Evolutionary conservation across 2,113 vertebrate genomes (phyloP), one percentile per base, ranked within the genome.

Genomic region (Brachionichthys hirsutus): DNA sequence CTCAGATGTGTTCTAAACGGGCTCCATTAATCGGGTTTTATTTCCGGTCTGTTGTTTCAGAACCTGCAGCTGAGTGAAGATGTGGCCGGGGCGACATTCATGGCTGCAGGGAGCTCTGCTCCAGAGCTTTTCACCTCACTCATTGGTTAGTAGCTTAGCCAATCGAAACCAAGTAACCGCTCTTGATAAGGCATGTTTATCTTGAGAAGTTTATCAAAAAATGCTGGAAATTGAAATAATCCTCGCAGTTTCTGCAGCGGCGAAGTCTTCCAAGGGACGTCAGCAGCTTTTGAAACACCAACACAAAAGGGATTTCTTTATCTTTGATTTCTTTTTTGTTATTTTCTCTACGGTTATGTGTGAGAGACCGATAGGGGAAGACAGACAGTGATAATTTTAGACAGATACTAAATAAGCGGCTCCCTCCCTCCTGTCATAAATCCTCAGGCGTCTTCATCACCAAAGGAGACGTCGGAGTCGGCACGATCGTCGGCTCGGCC

Each of bases 41-140:
- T 30, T n/a, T 47, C 1, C 11, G 1, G 6, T 18, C 2, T 52
- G 8, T 16, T 57, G 48, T 59, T 65, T 14, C 61, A 92, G 90
- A 92, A 92, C 73, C 89, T 92, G 74, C 89, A 90, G 14, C 86
- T 92, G 65, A 92, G 90, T 70, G 91, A 92, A 62, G 91, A 92
- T 80, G 91, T 92, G 54, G 91, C 91, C 1, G 91, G 91, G 6
- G 91, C 91, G 0, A 92, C 91, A 6, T 92, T 92, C 47, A 92
- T 92, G 91, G 91, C 91, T 36, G 91, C 91, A 44, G 91, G 91
- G 72, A 92, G 91, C 77, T 92, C 91, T 12, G 91, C 91, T 64
- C 91, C 91, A 1, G 91, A 92, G 77, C 89, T 92, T 16, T 92
- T 92, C 66, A 92, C 91, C 17, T 92, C 91, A 51, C 87, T 92